Conservation (phyloP, 1,140 invertebrate genomes). For the Drosophila neocordata region DNA sequence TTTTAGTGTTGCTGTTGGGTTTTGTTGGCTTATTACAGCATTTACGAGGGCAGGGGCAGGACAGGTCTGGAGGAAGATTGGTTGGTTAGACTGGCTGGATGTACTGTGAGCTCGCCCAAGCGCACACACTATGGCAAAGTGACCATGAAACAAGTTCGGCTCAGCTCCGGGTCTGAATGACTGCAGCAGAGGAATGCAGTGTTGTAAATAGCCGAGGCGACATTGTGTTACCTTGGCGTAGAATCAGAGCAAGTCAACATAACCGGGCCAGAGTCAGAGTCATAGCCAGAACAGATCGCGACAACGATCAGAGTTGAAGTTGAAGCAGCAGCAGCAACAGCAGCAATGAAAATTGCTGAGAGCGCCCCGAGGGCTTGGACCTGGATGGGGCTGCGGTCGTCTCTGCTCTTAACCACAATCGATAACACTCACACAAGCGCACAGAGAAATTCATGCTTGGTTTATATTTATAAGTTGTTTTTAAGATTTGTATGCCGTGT, state of each 20-base stretch:
- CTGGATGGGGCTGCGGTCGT: constrained; percentile 58
- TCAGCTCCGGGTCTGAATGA: constrained; percentile 57
- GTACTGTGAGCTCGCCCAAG: constrained; percentile 47
- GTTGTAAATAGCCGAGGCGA: constrained; percentile 70
- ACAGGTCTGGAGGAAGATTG: constrained; percentile 25
- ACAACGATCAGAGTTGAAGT: constrained; percentile 59
- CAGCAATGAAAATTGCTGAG: constrained; percentile 79
- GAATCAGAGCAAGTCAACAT: constrained; percentile 33
- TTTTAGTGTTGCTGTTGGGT: constrained; percentile 41
- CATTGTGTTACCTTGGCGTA: constrained; percentile 17
- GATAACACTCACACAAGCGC: constrained; percentile 56
- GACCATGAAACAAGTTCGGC: constrained; percentile 74
- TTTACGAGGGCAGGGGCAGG: constrained; percentile 54
- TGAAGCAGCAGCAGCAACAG: constrained; percentile 35
- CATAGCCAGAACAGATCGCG: constrained; percentile 65
- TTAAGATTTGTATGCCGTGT: constrained; percentile 42
- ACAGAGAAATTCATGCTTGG: constrained; percentile 27
- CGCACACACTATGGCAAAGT: constrained; percentile 68
- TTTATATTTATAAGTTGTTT: constrained; percentile 72
- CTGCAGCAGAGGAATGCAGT: constrained; percentile 73
- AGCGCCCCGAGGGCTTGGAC: constrained; percentile 76
- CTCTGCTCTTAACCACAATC: constrained; percentile 75
- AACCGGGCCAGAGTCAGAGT: constrained; percentile 66
- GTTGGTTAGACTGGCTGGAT: constrained; percentile 2
- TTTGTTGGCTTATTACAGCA: constrained; percentile 69